A percentile compares a stretch with the other conserved stretches of the same genome.
Evolutionary conservation across 2,113 vertebrate species (phyloP).

Genomic region (Eulemur macaco): DNA sequence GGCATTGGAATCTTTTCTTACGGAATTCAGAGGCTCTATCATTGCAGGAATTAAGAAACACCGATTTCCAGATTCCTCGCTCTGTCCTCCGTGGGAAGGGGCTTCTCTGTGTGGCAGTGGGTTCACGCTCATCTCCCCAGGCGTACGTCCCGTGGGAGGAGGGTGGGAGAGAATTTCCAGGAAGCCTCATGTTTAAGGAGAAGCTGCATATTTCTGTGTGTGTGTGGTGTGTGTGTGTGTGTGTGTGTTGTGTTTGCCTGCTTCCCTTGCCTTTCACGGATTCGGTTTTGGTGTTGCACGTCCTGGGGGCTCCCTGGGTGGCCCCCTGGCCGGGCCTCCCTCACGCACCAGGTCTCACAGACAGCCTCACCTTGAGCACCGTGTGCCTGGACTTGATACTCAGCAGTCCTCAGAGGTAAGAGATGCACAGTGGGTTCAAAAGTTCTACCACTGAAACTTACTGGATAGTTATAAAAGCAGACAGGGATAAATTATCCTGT

Average conservation of each 20-base stretch:
- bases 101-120: background rate
- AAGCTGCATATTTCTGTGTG: background rate
- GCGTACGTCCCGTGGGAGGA: background rate
- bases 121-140: background rate
- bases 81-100: background rate
- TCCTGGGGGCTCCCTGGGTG: fast-evolving
- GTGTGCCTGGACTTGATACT: background rate
- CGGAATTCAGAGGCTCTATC: background rate
- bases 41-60: background rate
- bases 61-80: background rate
- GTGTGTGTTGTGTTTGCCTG: background rate
- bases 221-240: no score
- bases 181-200: fast-evolving
- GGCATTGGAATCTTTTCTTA: background rate
- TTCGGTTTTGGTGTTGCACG: background rate
- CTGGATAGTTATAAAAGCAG: background rate
- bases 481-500: background rate
- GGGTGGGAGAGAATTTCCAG: background rate
- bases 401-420: background rate
- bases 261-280: background rate
- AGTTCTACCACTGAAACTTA: background rate
- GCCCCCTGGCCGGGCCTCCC: background rate
- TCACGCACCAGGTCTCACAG: background rate
- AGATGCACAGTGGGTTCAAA: background rate
- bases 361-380: no score